A percentile compares a stretch with the other conserved stretches of the same genome.
Conservation (phyloP, 2,888 invertebrate genomes). For the Meganola albula region DNA sequence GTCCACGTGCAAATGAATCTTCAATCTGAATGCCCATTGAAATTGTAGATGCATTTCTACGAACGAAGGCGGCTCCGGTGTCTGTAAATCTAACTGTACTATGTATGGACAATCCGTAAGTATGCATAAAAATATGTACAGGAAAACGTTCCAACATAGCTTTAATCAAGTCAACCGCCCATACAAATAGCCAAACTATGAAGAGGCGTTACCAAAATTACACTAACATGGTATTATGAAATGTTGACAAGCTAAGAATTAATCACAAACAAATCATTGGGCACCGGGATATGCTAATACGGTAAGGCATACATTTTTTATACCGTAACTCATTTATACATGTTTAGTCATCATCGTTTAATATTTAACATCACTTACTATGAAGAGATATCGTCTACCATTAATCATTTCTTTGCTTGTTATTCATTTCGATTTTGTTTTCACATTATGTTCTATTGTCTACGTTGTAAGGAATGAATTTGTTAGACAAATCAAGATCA, state of each 20-base stretch:
- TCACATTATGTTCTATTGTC: slow-evolving; percentile 29
- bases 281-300: slow-evolving; percentile 45
- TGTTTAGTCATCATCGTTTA: slow-evolving; percentile 66
- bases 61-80: neutral
- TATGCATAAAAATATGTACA: too few relatives aligned
- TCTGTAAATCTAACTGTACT: neutral
- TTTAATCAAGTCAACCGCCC: slow-evolving; percentile 37
- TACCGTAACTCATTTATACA: slow-evolving; percentile 58
- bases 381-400: slow-evolving; percentile 53
- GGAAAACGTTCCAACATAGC: slow-evolving; percentile 28
- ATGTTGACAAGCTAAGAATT: slow-evolving; percentile 57
- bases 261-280: slow-evolving; percentile 51
- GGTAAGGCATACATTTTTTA: slow-evolving; percentile 39
- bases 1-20: too few relatives aligned
- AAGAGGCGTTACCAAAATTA: slow-evolving; percentile 60
- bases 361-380: slow-evolving; percentile 58
- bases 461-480: slow-evolving; percentile 27
- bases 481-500: slow-evolving; percentile 31
- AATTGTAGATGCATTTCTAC: too few relatives aligned
- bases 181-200: slow-evolving; percentile 41
- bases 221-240: slow-evolving; percentile 44
- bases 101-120: too few relatives aligned
- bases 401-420: slow-evolving; percentile 56
- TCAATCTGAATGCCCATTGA: too few relatives aligned
- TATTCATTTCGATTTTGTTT: slow-evolving; percentile 20